These are phyloP conservation scores for Calameuta pallipes DNA, from an alignment of 2,888 invertebrate species.

Conservation along the genomic window DNA sequence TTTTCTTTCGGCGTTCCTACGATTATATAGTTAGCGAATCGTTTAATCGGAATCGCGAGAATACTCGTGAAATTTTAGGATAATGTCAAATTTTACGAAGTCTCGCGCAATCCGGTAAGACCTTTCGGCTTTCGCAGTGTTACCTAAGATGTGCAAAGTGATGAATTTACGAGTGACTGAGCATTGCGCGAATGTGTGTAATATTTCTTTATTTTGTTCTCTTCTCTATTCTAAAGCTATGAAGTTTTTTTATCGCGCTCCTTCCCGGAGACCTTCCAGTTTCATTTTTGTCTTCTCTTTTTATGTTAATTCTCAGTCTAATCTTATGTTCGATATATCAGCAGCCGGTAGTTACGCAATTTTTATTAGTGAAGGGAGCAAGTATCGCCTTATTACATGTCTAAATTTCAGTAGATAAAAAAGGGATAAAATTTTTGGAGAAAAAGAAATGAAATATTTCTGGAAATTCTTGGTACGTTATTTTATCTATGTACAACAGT, in stretches of 20 bases:
- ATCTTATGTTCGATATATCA: neutral
- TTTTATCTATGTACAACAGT: neutral
- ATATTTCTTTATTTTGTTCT: neutral
- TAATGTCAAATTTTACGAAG: neutral
- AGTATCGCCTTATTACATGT: neutral
- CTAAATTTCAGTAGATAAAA: no score
- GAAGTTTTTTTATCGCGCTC: neutral
- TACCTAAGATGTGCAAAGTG: constrained; percentile 25
- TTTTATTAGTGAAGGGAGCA: neutral
- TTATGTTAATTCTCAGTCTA: neutral
- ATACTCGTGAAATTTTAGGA: neutral
- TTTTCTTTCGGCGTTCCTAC: neutral
- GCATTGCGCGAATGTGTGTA: neutral
- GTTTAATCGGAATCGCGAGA: neutral
- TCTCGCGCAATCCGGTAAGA: neutral
- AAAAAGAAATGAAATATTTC: neutral
- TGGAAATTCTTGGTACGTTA: neutral
- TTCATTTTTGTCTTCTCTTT: neutral
- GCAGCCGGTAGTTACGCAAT: neutral
- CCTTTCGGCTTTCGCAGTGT: constrained; percentile 11
- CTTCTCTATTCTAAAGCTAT: neutral
- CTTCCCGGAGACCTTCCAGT: neutral
- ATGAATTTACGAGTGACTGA: constrained; percentile 10
- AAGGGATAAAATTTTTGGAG: neutral
- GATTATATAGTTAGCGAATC: neutral